phyloP scores from a whole-genome alignment of 1,140 invertebrate genomes.

The Bombus confusus region DNA sequence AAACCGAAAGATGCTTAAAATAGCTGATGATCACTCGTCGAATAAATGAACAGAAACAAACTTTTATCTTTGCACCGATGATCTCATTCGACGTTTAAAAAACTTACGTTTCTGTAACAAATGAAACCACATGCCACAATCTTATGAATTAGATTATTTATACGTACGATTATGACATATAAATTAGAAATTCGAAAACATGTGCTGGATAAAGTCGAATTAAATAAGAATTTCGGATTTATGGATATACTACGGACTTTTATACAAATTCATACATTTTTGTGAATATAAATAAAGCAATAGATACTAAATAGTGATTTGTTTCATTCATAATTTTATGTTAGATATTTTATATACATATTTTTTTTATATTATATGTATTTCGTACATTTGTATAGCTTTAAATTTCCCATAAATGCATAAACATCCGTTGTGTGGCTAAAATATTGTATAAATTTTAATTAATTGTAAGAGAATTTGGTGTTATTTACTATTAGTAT shows the following conservation, averaged over 20 bases:
- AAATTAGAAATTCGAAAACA: neutral
- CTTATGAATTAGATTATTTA: neutral
- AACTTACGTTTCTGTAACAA: neutral
- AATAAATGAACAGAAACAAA: neutral
- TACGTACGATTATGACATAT: neutral
- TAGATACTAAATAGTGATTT: neutral
- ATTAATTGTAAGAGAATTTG: neutral
- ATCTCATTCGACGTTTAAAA: conserved; percentile 1
- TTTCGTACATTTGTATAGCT: neutral
- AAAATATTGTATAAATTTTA: neutral
- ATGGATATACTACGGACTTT: neutral
- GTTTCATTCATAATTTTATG: neutral
- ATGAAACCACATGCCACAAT: neutral
- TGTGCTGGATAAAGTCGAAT: neutral
- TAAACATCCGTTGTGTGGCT: neutral
- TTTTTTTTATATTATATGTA: neutral
- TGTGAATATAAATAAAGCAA: neutral
- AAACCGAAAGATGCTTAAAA: conserved; percentile 28
- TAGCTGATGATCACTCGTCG: neutral
- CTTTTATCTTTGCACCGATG: neutral
- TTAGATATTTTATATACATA: neutral
- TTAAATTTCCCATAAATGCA: neutral
- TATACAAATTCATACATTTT: neutral
- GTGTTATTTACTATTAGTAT: neutral
- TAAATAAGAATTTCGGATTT: neutral